A percentile compares a stretch with the other conserved stretches of the same genome.
These are phyloP conservation scores for Phyllopteryx taeniolatus DNA, from an alignment of 2,113 vertebrate genomes.

Conservation along the genomic window DNA sequence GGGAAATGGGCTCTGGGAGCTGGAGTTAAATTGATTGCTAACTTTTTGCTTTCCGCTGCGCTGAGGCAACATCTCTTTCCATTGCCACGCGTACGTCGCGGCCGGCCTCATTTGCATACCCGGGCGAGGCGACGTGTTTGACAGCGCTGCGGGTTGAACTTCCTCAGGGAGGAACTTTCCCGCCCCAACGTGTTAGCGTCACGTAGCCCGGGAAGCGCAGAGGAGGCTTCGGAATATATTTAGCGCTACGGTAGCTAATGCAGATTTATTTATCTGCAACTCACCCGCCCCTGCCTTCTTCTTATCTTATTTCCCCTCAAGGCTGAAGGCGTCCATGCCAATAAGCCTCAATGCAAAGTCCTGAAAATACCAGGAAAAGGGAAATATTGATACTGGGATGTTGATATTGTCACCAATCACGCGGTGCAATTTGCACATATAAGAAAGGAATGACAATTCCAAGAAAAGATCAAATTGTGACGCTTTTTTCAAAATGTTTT, in stretches of 20 bases:
- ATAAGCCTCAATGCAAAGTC: conserved; percentile 52
- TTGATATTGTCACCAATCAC: background rate
- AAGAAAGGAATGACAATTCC: background rate
- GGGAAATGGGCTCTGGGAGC: background rate
- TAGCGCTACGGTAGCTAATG: conserved; percentile 53
- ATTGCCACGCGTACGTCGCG: background rate
- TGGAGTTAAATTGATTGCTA: conserved; percentile 47
- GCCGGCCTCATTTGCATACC: conserved; percentile 44
- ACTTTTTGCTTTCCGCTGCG: conserved; percentile 43
- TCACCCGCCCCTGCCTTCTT: conserved; percentile 34
- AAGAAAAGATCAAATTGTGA: background rate
- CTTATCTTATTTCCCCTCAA: conserved; percentile 40
- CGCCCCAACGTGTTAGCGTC: conserved; percentile 66
- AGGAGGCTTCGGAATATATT: conserved; percentile 53
- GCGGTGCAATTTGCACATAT: background rate
- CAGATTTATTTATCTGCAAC: conserved; percentile 59
- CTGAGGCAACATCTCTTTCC: conserved; percentile 29
- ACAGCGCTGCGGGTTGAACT: conserved; percentile 37
- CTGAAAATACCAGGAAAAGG: conserved; percentile 38
- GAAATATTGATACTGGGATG: conserved; percentile 32
- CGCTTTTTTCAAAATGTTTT: background rate
- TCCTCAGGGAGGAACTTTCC: conserved; percentile 45
- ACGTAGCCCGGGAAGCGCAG: conserved; percentile 27
- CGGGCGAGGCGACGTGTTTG: background rate
- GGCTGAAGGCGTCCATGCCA: conserved; percentile 48